Base-by-base conservation (phyloP, 2,888 invertebrate species). In the Trichopria drosophilae region DNA sequence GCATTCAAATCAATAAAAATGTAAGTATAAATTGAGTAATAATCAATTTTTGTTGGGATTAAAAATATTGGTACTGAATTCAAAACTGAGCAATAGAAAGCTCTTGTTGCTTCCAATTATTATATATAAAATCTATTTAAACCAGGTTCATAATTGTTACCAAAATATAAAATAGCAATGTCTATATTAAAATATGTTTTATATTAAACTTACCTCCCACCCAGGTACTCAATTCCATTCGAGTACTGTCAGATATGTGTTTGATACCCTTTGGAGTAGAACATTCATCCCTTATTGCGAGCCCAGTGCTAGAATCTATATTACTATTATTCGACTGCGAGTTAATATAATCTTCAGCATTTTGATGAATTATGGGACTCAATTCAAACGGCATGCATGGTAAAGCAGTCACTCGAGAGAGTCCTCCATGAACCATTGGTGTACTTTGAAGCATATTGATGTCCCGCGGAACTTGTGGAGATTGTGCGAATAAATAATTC, bases 181-280 rank as follows among this genome's bases (percentile, higher is more conserved):
- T n/a, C n/a, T n/a, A n/a, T n/a, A n/a, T n/a, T n/a, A n/a, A n/a
- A n/a, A n/a, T n/a, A n/a, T n/a, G n/a, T n/a, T n/a, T 35, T 41
- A 28, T 48, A 19, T 35, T 41, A 16, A 32, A 72, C 77, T 78
- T 79, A 79, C 84, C 83, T 66, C 78, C 80, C 68, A 85, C 81
- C 86, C 86, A 86, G 53, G 80, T 82, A 63, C 83, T 86, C 34
- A 85, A 80, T 72, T 85, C 84, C 59, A 80, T 79, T 71, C 81
- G 80, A 12, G 81, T 80, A 13, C 80, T 79, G 22, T 80, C 78
- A 0, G 80, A 77, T 61, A 78, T 75, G 60, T 78, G 78, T 1
- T 32, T 23, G 41, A 6, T 47, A 44, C 51, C 24, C 19, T 78
- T 79, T 75, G 80, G 59, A 73, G 79, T 61, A 76, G 66, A 61